Base-by-base conservation (phyloP, 2,888 invertebrate genomes). In the Bruchidius siliquastri region DNA sequence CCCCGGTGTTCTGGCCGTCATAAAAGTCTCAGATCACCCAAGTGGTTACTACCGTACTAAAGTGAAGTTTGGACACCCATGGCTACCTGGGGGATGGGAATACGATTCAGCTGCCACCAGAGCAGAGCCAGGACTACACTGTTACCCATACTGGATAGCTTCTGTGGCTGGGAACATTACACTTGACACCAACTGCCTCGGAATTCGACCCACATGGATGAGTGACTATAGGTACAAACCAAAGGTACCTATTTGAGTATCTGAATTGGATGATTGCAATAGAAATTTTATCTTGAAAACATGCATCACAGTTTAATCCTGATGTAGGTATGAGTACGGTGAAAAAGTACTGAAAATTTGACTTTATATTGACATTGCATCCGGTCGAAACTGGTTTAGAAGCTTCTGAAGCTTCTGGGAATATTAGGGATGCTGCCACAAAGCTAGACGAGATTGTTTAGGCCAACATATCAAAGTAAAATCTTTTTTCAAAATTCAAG, bases 121-220 rank as follows among this genome's bases (percentile, higher is more conserved):
- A 68, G 81, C 83, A 2, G 84, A 84, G 49, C 79, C 82, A 21
- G 89, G 88, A 20, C 88, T 88, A 20, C 90, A 89, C 80, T 94
- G 94, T 81, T 87, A 93, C 32, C 91, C 92, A 81, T 93, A 91
- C 72, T 93, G 93, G 90, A 90, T 92, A 20, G 92, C 91, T 20
- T 91, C 93, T n/a, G 89, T 88, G 69, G 89, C 90, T 78, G 85
- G 84, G n/a, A 88, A 80, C 49, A 76, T 88, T 21, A 89, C 93
- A 75, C 85, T 91, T 32, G 88, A 91, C 69, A 89, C 89, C 72
- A 91, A 92, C 80, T 96, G 96, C 82, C 86, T 96, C 22, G 92
- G 92, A 83, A 93, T 94, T 76, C 92, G 93, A 83, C 95, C 96
- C 0, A 93, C 92, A 22, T 96, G 96, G 96, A 94, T 96, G 94